Conservation (phyloP, 2,797 vertebrate species). For the Eutrigla gurnardus region DNA sequence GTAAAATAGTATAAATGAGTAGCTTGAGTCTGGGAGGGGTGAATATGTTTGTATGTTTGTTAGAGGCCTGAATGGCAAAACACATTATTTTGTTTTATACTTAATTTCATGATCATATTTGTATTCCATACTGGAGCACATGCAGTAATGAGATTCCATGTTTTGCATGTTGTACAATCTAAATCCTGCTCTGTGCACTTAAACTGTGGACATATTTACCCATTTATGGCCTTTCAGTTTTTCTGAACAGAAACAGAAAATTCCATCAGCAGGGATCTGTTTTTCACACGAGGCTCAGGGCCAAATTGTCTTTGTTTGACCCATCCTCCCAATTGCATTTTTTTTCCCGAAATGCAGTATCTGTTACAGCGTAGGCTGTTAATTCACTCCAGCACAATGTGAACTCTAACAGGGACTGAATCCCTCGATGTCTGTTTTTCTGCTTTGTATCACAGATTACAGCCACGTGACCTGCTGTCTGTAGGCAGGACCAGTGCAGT, state of each 20-base stretch:
- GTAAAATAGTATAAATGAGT: constrained; percentile 1
- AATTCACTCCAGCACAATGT: constrained; percentile 15
- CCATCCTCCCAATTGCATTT: constrained; percentile 1
- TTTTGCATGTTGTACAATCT: background rate
- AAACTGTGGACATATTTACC: background rate
- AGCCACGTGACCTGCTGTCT: constrained; percentile 59
- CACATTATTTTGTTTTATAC: background rate
- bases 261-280: constrained; percentile 7
- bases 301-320: constrained; percentile 16
- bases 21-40: background rate
- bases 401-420: constrained; percentile 41
- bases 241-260: constrained; percentile 15
- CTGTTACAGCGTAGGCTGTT: constrained; percentile 13
- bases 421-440: constrained; percentile 28
- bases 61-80: constrained; percentile 15
- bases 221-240: background rate
- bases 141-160: background rate
- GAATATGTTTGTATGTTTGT: background rate
- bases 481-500: constrained; percentile 31
- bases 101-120: constrained; percentile 1
- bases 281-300: constrained; percentile 16
- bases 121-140: background rate
- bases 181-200: background rate
- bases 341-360: constrained; percentile 2
- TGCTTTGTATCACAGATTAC: constrained; percentile 60